Percentiles rank a stretch among this genome's conserved stretches.
Conservation (phyloP, 1,140 invertebrate species). For the Sycophila sp. region DNA sequence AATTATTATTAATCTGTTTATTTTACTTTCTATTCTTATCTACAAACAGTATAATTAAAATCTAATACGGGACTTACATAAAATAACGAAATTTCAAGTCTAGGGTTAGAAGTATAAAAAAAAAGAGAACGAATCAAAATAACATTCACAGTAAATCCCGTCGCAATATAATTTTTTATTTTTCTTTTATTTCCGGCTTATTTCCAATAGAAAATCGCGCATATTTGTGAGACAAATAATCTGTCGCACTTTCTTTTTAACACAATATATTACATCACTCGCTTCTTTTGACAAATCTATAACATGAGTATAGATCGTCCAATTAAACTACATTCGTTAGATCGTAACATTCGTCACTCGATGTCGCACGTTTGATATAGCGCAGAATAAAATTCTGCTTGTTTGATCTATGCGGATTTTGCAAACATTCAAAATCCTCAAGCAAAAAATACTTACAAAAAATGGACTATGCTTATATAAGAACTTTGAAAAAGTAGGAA, state of each 20-base stretch:
- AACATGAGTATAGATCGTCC: slow-evolving; percentile 27
- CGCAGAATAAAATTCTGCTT: slow-evolving; percentile 21
- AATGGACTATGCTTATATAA: slow-evolving; percentile 25
- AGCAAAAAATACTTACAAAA: slow-evolving; percentile 29
- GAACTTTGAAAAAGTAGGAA: slow-evolving; percentile 19
- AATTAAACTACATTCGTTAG: slow-evolving; percentile 34
- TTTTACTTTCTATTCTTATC: slow-evolving; percentile 37
- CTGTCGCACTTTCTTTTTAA: slow-evolving; percentile 27
- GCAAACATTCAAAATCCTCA: slow-evolving; percentile 3
- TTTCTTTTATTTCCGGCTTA: slow-evolving; percentile 11
- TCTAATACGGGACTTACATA: slow-evolving; percentile 27
- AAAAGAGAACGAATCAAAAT: slow-evolving; percentile 15
- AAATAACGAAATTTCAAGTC: slow-evolving; percentile 25
- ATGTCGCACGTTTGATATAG: slow-evolving; percentile 22
- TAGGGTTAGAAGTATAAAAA: slow-evolving; percentile 25
- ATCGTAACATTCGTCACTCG: slow-evolving; percentile 28
- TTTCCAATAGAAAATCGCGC: slow-evolving; percentile 20
- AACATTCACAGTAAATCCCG: slow-evolving; percentile 16
- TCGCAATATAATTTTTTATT: slow-evolving; percentile 7
- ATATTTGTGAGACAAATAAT: neutral
- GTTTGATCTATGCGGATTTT: slow-evolving; percentile 13
- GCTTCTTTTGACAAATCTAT: slow-evolving; percentile 25
- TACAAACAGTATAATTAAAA: slow-evolving; percentile 39
- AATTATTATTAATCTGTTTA: slow-evolving; percentile 30
- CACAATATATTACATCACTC: slow-evolving; percentile 39